These are phyloP conservation scores for Dasyprocta punctata DNA, from an alignment of 2,113 vertebrate genomes.

Conservation along the genomic window DNA sequence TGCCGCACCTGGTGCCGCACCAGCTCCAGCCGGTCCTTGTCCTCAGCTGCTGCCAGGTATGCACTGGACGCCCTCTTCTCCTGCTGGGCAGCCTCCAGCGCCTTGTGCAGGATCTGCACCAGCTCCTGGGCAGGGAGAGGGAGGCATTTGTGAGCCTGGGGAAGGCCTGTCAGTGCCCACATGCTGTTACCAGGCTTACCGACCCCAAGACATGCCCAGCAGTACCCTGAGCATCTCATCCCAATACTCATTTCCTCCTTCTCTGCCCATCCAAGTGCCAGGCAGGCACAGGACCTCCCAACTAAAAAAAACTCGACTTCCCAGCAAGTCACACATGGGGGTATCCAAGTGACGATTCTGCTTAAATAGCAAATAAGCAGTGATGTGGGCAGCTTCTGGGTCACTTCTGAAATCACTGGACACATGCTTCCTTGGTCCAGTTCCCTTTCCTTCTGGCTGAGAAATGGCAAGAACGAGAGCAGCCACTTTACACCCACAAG, in stretches of 20 bases:
- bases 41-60: constrained; percentile 88
- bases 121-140: constrained; percentile 88
- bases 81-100: constrained; percentile 93
- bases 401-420: background rate
- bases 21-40: constrained; percentile 92
- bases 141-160: background rate
- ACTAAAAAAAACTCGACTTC: background rate
- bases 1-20: constrained; percentile 92
- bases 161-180: background rate
- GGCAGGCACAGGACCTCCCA: background rate
- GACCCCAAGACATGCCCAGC: background rate
- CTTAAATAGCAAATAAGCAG: background rate
- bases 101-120: constrained; percentile 94
- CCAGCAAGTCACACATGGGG: background rate
- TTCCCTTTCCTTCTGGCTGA: background rate
- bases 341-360: background rate
- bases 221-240: background rate
- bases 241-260: background rate
- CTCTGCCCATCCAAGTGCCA: background rate
- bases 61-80: constrained; percentile 92
- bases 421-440: background rate
- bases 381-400: background rate
- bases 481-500: background rate
- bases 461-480: background rate
- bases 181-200: background rate